phyloP scores from a whole-genome alignment of 2,797 vertebrate species.

The Arrhamphus sclerolepis region DNA sequence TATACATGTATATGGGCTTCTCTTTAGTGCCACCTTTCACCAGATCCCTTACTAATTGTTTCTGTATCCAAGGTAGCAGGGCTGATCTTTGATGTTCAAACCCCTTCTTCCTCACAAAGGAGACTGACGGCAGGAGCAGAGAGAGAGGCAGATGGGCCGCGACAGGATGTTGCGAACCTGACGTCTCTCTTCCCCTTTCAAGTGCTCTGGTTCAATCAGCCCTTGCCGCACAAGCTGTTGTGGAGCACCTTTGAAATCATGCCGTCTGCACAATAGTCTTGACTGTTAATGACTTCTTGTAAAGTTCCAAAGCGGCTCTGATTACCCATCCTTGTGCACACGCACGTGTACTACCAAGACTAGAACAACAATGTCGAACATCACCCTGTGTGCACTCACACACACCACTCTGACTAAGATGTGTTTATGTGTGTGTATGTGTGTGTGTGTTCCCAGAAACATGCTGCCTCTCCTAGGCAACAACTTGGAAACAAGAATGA shows the following conservation, averaged over 20 bases:
- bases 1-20: slow-evolving; percentile 50
- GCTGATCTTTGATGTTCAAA: slow-evolving; percentile 85
- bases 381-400: slow-evolving; percentile 25
- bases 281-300: slow-evolving; percentile 87
- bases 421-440: slow-evolving; percentile 19
- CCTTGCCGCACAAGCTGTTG: slow-evolving; percentile 85
- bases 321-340: slow-evolving; percentile 76
- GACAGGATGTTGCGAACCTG: slow-evolving; percentile 85
- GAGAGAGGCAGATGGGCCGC: slow-evolving; percentile 85
- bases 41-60: slow-evolving; percentile 85
- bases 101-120: slow-evolving; percentile 82
- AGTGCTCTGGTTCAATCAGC: slow-evolving; percentile 86
- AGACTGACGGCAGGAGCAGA: slow-evolving; percentile 76
- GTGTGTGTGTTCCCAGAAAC: slow-evolving; percentile 34
- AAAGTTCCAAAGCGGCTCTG: slow-evolving; percentile 84
- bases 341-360: slow-evolving; percentile 41
- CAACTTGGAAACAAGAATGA: slow-evolving; percentile 68
- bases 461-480: slow-evolving; percentile 62
- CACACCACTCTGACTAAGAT: slow-evolving; percentile 20
- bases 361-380: slow-evolving; percentile 31
- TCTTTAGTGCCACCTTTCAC: slow-evolving; percentile 71
- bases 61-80: slow-evolving; percentile 81
- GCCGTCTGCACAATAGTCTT: slow-evolving; percentile 85
- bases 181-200: slow-evolving; percentile 86
- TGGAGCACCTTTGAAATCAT: slow-evolving; percentile 87